These are phyloP conservation scores for Acleris holmiana DNA, from an alignment of 2,888 invertebrate genomes.

Conservation along the genomic window DNA sequence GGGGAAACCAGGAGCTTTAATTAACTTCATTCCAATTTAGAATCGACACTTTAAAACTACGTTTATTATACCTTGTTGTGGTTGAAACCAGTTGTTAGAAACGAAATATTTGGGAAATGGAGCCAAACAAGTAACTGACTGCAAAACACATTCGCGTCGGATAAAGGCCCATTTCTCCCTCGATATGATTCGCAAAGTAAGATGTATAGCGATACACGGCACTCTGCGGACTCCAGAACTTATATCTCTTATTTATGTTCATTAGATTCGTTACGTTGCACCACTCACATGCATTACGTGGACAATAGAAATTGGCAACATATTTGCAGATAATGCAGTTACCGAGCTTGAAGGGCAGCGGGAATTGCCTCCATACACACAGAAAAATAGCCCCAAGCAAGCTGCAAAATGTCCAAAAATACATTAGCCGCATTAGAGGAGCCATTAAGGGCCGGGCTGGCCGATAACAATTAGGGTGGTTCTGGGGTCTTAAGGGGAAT, in stretches of 20 bases:
- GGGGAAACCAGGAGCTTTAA: constrained; percentile 19
- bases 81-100: too few species aligned
- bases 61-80: too few species aligned
- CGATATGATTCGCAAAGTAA: constrained; percentile 49
- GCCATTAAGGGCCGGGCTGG: constrained; percentile 76
- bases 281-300: constrained; percentile 64
- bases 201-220: constrained; percentile 53
- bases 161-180: constrained; percentile 37
- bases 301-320: constrained; percentile 83
- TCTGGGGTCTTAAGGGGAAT: constrained; percentile 78
- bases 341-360: constrained; percentile 66
- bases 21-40: constrained; percentile 11
- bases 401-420: constrained; percentile 84
- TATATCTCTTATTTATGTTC: constrained; percentile 76
- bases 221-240: constrained; percentile 51
- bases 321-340: constrained; percentile 82
- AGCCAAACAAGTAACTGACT: too few species aligned
- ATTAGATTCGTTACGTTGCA: constrained; percentile 67
- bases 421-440: constrained; percentile 83
- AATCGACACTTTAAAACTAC: constrained; percentile 6
- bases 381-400: constrained; percentile 81
- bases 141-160: neutral
- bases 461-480: constrained; percentile 83
- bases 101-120: too few species aligned
- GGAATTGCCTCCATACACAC: constrained; percentile 74